Conservation (phyloP, 2,888 invertebrate genomes). For the Yponomeuta evonymella region DNA sequence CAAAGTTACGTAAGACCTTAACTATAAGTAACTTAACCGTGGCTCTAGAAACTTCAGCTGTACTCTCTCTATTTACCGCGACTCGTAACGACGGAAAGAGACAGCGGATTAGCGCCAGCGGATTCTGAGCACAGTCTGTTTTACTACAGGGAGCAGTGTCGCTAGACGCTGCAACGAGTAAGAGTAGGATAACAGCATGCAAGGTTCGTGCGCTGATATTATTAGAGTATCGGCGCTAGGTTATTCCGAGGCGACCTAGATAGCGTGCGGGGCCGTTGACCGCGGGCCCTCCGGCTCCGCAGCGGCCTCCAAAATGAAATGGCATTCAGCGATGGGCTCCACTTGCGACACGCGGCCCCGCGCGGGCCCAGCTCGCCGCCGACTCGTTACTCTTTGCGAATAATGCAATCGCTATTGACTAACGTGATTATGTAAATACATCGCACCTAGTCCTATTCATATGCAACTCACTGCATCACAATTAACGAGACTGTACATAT, state of each 20-base stretch:
- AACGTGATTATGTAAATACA: constrained; percentile 24
- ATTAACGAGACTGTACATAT: not conserved
- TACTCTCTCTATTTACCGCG: constrained; percentile 20
- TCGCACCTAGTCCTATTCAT: constrained; percentile 3
- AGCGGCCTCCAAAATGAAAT: constrained; percentile 74
- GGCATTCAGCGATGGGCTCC: constrained; percentile 73
- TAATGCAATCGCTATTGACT: constrained; percentile 49
- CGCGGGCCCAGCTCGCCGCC: constrained; percentile 45
- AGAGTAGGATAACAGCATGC: constrained; percentile 61
- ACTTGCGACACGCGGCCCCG: constrained; percentile 70
- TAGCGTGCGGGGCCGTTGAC: constrained; percentile 72
- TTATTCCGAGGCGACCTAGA: constrained; percentile 76
- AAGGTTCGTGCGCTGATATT: constrained; percentile 67
- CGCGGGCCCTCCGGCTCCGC: constrained; percentile 70
- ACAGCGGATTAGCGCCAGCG: constrained; percentile 47
- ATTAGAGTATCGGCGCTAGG: constrained; percentile 76
- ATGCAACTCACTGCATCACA: not conserved
- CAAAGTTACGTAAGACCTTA: constrained; percentile 1
- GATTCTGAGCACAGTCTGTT: constrained; percentile 39
- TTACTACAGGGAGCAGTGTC: constrained; percentile 55
- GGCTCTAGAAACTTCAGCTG: constrained; percentile 36
- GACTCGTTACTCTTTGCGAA: constrained; percentile 44
- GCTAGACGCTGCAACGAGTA: constrained; percentile 49
- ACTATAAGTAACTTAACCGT: not conserved
- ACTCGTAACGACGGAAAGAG: constrained; percentile 53